A percentile compares a stretch with the other conserved stretches of the same genome.
phyloP scores from a whole-genome alignment of 2,888 invertebrate species.

The Volucella inanis region DNA sequence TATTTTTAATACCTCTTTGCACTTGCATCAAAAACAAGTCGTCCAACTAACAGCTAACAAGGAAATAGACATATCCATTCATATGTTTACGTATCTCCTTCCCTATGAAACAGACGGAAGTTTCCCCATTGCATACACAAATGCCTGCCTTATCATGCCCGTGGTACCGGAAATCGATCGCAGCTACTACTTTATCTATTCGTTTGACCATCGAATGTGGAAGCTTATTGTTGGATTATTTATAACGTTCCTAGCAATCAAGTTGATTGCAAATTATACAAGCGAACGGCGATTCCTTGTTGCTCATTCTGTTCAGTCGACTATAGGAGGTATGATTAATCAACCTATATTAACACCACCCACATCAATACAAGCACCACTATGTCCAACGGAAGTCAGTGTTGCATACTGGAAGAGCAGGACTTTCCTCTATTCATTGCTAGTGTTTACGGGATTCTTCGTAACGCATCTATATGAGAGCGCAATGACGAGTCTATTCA shows the following conservation, averaged over 20 bases:
- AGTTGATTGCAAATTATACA: slow-evolving; percentile 62
- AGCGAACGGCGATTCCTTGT: slow-evolving; percentile 38
- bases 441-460: slow-evolving; percentile 70
- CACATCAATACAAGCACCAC: background rate
- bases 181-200: slow-evolving; percentile 70
- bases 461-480: slow-evolving; percentile 59
- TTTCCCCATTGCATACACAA: slow-evolving; percentile 76
- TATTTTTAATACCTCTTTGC: slow-evolving; percentile 34
- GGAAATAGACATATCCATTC: slow-evolving; percentile 73
- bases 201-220: slow-evolving; percentile 74
- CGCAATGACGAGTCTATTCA: slow-evolving; percentile 73
- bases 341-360: slow-evolving; percentile 50
- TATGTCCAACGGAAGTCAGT: background rate
- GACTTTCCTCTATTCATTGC: slow-evolving; percentile 41
- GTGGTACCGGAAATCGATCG: slow-evolving; percentile 74
- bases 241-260: slow-evolving; percentile 55
- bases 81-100: slow-evolving; percentile 66
- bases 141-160: slow-evolving; percentile 75
- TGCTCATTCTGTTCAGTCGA: slow-evolving; percentile 50
- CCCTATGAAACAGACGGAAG: slow-evolving; percentile 64
- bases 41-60: slow-evolving; percentile 49
- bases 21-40: slow-evolving; percentile 54
- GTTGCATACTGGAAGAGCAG: slow-evolving; percentile 20
- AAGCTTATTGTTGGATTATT: slow-evolving; percentile 54
- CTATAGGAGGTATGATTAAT: slow-evolving; percentile 63